These are phyloP conservation scores for Coccyzus lansbergi DNA, from an alignment of 2,797 vertebrate species.

Conservation along the genomic window DNA sequence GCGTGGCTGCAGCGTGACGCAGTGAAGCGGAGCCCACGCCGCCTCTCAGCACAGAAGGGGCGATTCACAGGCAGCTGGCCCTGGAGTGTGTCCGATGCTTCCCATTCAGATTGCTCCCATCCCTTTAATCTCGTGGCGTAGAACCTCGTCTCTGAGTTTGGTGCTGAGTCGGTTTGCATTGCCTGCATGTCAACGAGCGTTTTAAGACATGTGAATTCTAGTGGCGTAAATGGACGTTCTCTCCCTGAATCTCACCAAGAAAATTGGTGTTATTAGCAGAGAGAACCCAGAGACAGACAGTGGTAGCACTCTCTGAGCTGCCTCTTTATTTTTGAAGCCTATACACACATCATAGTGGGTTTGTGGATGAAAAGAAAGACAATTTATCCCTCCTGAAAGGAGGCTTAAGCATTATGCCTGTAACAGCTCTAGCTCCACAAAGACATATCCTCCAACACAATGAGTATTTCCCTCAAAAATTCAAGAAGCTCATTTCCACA, in stretches of 20 bases:
- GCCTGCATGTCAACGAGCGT: background rate
- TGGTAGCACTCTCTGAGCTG: background rate
- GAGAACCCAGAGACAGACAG: background rate
- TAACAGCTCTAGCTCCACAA: background rate
- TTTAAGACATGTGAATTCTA: constrained; percentile 8
- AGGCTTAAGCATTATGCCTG: background rate
- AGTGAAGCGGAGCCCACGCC: constrained; percentile 45
- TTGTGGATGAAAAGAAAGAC: background rate
- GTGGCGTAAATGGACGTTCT: background rate
- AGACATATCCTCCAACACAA: background rate
- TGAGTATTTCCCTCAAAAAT: background rate
- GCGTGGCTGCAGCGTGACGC: background rate
- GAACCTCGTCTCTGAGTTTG: background rate
- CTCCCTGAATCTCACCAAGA: background rate
- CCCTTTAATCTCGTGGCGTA: background rate
- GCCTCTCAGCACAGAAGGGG: constrained; percentile 38
- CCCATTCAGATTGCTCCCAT: background rate
- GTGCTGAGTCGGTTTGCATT: background rate
- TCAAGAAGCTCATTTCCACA: background rate
- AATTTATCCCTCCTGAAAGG: background rate
- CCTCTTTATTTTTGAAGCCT: constrained; percentile 20
- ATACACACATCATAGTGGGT: background rate
- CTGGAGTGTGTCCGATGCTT: background rate
- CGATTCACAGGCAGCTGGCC: constrained; percentile 43
- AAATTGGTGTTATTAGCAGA: background rate